Conservation (phyloP, 2,888 invertebrate genomes). For the Gibbula magus region DNA sequence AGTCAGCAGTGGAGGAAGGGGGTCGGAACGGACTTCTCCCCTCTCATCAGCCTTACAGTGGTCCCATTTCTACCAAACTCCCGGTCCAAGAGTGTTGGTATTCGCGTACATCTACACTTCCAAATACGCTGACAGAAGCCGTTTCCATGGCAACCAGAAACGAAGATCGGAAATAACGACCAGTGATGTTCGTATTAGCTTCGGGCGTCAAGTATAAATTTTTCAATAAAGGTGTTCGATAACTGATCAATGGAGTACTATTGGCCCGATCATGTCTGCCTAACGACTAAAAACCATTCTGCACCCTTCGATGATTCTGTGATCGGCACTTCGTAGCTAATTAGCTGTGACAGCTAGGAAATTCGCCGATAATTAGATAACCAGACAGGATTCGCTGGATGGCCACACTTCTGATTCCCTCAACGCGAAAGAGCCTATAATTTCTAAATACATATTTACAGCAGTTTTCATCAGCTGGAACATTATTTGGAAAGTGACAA, state of each 20-base stretch:
- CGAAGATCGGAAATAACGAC: slow-evolving; percentile 21
- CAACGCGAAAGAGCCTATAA: background rate
- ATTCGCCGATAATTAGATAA: slow-evolving; percentile 3
- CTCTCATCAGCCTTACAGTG: background rate
- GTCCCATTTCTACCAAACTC: slow-evolving; percentile 2
- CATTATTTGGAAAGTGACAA: no score
- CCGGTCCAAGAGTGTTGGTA: background rate
- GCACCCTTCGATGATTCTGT: background rate
- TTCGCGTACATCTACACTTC: slow-evolving; percentile 11
- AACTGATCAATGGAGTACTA: slow-evolving; percentile 11
- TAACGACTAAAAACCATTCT: background rate
- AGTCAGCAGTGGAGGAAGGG: background rate
- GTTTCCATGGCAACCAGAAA: slow-evolving; percentile 24
- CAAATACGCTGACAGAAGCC: slow-evolving; percentile 22
- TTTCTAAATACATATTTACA: background rate
- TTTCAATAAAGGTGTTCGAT: slow-evolving; percentile 24
- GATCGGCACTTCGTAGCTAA: slow-evolving; percentile 7
- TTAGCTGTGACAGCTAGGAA: background rate
- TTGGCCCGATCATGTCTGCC: background rate
- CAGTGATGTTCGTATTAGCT: slow-evolving; percentile 21
- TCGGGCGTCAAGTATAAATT: slow-evolving; percentile 23
- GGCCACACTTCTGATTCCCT: background rate
- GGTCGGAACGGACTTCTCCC: background rate
- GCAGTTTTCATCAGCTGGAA: background rate
- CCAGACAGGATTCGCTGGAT: background rate